Evolutionary conservation across 2,113 vertebrate genomes (phyloP), one percentile per base, ranked within the genome.

Genomic region (Bufo gargarizans): DNA sequence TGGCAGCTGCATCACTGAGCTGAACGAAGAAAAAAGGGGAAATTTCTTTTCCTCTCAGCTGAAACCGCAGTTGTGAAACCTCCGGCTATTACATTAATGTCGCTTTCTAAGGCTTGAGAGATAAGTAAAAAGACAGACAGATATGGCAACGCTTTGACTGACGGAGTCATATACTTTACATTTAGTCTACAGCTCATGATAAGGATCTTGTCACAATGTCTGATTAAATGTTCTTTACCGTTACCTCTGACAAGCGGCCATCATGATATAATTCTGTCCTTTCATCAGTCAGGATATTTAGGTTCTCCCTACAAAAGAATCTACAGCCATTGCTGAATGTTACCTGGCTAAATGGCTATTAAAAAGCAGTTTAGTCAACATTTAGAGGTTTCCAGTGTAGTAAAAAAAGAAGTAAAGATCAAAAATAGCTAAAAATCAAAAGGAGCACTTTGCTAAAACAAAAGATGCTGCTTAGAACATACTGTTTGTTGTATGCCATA

Each of bases 131-230:
- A 49, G 56, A 22, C 33, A 22, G 45, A 81, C 65, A 55, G 76
- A 74, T 63, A 71, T 16, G 12, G 86, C 43, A 78, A 86, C 4
- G 58, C 12, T 33, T 50, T 81, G 82, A 49, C 49, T 71, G 0
- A 0, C 4, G 79, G 65, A 6, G 45, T 61, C 80, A 58, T 89
- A 22, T 77, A 4, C 55, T 43, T 63, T 86, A 77, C 58, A 61
- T n/a, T 61, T 86, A 65, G 43, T 78, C n/a, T 49, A 53, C 47
- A 78, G 17, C 85, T 86, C 45, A 65, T 61, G 72, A 83, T 83
- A 83, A 69, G 63, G 61, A 55, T 71, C 82, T 69, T 65, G 20
- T 14, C 59, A 22, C 59, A 78, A 65, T 59, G 85, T 59, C 47
- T 53, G 74, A 33, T 53, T 53, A 17, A 33, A 20, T 33, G 85